Evolutionary conservation across 1,140 invertebrate species (phyloP), one percentile per base, ranked within the genome.

Genomic region (Plectus sambesii): DNA sequence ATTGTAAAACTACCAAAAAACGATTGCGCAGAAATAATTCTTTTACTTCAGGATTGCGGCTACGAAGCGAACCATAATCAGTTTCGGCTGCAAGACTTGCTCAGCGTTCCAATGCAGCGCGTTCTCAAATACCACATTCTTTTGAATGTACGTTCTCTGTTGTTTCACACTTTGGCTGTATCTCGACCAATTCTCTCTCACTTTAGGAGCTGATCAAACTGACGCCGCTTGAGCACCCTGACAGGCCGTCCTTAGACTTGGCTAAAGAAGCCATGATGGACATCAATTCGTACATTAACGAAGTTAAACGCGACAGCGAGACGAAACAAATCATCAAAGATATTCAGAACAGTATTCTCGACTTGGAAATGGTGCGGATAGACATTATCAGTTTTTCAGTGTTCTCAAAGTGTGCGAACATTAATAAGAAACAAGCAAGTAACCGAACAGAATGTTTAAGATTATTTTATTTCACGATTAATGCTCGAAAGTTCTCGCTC

Each of bases 61-160:
- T 80, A 82, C 59, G 81, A 85, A 68, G 87, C 87, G 51, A 94
- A 90, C 72, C 85, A 90, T 61, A 87, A 87, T 12, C 85, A 87
- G 69, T 90, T 96, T 65, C 85, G 89, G 71, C 72, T 98, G 43
- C 76, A 87, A 25, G 90, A 96, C 71, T 82, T 97, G 41, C 70
- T 98, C 5, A 87, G 87, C 24, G 87, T 98, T 26, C 92, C 92
- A 3, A 94, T 98, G 87, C 92, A 98, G 73, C 74, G 92, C 68
- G 82, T 98, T 50, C 77, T 97, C 23, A 97, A 97, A 66, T 98
- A 98, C 72, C 89, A 94, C 71, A 74, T 98, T 36, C 72, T 98
- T 24, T 72, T 77, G 12, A 68, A 70, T 64, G 73, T 74, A 60
- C 51, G 54, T 48, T 29, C 26, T 36, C 23, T 17, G 3, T 25